phyloP scores from a whole-genome alignment of 2,888 invertebrate species.

The Diploptera punctata region DNA sequence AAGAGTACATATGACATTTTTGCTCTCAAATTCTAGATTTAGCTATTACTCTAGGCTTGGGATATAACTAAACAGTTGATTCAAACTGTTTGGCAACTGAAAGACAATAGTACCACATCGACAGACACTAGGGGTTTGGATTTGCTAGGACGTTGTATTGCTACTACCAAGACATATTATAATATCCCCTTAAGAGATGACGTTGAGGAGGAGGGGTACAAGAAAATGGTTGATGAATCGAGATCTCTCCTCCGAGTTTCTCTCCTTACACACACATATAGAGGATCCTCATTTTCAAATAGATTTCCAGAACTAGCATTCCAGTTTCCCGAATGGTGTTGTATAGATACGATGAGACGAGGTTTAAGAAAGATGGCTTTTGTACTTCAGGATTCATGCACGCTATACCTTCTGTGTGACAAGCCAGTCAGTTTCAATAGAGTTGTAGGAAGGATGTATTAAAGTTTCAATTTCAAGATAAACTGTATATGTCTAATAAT shows the following conservation, averaged over 20 bases:
- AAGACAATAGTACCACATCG: slow-evolving; percentile 37
- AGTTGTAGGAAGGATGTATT: not conserved
- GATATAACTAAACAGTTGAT: slow-evolving; percentile 35
- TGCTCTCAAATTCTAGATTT: not conserved
- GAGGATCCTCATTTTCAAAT: slow-evolving; percentile 24
- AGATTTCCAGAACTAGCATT: slow-evolving; percentile 23
- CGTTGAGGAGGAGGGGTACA: not conserved
- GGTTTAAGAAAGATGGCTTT: slow-evolving; percentile 4
- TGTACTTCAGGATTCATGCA: not conserved
- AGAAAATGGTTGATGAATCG: slow-evolving; percentile 34
- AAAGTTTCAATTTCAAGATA: not conserved
- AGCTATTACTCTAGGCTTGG: slow-evolving; percentile 24
- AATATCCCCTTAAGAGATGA: slow-evolving; percentile 25
- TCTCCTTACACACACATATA: not conserved
- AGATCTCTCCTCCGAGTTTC: slow-evolving; percentile 2
- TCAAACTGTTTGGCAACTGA: slow-evolving; percentile 36
- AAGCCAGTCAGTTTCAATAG: not conserved
- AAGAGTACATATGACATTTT: not conserved
- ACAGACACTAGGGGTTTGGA: slow-evolving; percentile 22
- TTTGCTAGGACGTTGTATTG: slow-evolving; percentile 20
- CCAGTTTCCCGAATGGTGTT: slow-evolving; percentile 4
- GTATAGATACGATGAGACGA: slow-evolving; percentile 22
- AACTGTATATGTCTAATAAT: too few species aligned
- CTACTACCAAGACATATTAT: slow-evolving; percentile 29
- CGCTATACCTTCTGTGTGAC: not conserved